phyloP scores from a whole-genome alignment of 2,888 invertebrate species.

The Andrena marginata region DNA sequence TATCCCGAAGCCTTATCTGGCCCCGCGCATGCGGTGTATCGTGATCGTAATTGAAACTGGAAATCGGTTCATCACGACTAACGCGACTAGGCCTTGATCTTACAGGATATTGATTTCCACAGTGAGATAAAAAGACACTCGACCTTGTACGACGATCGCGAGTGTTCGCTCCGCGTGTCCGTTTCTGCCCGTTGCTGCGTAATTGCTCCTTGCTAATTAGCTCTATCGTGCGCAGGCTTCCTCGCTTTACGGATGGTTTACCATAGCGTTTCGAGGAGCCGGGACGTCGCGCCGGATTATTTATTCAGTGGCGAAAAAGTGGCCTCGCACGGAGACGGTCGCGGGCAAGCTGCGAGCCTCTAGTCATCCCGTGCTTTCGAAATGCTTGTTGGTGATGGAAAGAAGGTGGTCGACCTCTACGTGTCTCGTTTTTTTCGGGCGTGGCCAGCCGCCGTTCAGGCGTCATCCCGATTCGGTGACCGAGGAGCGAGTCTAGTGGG shows the following conservation, averaged over 20 bases:
- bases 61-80: conserved; percentile 10
- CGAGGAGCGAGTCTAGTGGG: neutral
- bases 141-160: neutral
- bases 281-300: conserved; percentile 35
- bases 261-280: too few relatives aligned
- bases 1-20: conserved; percentile 10
- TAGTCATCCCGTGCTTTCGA: neutral
- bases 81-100: conserved; percentile 12
- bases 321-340: conserved; percentile 29
- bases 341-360: conserved; percentile 18
- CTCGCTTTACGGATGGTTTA: neutral
- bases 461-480: neutral
- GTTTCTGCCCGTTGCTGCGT: neutral
- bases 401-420: conserved; percentile 62
- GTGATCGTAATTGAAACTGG: conserved; percentile 3
- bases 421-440: conserved; percentile 52
- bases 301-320: conserved; percentile 46
- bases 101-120: conserved; percentile 33
- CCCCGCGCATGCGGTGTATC: neutral
- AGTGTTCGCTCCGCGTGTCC: neutral
- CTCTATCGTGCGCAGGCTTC: neutral
- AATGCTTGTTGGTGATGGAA: conserved; percentile 4
- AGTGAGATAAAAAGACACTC: conserved; percentile 1
- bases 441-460: conserved; percentile 26
- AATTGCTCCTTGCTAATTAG: conserved; percentile 4